Evolutionary conservation across 2,888 invertebrate genomes (phyloP).

Genomic region (Nephrotoma appendiculata): DNA sequence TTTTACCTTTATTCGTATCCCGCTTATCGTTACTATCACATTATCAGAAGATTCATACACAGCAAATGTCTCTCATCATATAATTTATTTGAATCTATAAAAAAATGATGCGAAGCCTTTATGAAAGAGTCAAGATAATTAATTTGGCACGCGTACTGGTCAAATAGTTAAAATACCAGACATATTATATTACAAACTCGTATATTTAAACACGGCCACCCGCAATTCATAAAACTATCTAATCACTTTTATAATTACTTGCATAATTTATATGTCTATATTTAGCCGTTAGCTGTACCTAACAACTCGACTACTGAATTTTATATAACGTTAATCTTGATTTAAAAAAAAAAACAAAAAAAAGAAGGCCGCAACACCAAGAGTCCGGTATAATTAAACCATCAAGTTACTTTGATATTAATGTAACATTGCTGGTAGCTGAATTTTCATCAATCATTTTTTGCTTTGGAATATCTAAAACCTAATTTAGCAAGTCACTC

Average conservation of each 20-base stretch:
- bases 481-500: not conserved
- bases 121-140: not conserved
- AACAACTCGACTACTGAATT: not conserved
- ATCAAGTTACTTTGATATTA: not conserved
- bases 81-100: too few relatives aligned
- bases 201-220: not conserved
- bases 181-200: not conserved
- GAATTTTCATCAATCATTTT: not conserved
- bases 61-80: not conserved
- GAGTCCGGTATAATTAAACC: not conserved
- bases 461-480: not conserved
- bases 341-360: not conserved
- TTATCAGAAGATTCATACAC: not conserved
- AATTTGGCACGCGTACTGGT: not conserved
- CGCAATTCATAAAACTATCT: not conserved
- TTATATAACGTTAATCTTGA: not conserved
- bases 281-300: not conserved
- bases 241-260: not conserved
- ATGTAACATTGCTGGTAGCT: not conserved
- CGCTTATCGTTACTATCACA: not conserved
- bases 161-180: not conserved
- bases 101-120: too few relatives aligned
- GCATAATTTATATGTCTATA: not conserved
- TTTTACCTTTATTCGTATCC: not conserved
- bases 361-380: not conserved